Evolutionary conservation across 2,888 invertebrate genomes (phyloP), one percentile per base, ranked within the genome.

Genomic region (Oscheius onirici): DNA sequence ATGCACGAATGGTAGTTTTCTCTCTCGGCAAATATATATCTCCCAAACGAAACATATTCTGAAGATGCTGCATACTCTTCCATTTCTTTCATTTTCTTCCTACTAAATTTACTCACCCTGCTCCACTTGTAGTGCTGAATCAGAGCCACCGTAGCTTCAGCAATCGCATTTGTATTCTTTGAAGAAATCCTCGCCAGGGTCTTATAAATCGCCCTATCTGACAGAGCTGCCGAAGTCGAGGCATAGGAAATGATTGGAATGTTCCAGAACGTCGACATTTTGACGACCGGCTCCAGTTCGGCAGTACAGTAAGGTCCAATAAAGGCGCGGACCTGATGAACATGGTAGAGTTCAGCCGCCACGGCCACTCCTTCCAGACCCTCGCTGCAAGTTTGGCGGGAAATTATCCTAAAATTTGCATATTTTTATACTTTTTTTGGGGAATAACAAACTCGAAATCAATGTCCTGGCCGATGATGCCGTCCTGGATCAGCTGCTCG

Each of bases 181-280:
- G 84, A 78, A 2, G 86, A 87, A 1, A 86, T 81, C 49, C 86
- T 72, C 0, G 86, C 77, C 44, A 86, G 60, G 1, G 86, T 86
- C 69, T 81, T 81, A 54, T 81, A 81, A 11, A 81, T 73, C 57
- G 67, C 74, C 46, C 77, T 34, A 60, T 76, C 77, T 15, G 82
- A 77, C 46, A 86, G 75, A 10, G 80, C 75, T 41, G 78, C 84
- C 40, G 75, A 76, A 15, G 85, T 75, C 20, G 84, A 79, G 67
- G 84, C 81, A 75, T 86, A 86, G 10, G 84, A 86, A 60, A 86
- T 83, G 57, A 86, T 80, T 2, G 86, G 86, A 41, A 86, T 79
- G 68, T 86, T 86, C 84, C 86, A 86, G 72, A 83, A 86, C 8
- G 86, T 81, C 0, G 86, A 84, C 86, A 86, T 86, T 69, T 86